Conservation (phyloP, 2,888 invertebrate species). For the Girardia tigrina region DNA sequence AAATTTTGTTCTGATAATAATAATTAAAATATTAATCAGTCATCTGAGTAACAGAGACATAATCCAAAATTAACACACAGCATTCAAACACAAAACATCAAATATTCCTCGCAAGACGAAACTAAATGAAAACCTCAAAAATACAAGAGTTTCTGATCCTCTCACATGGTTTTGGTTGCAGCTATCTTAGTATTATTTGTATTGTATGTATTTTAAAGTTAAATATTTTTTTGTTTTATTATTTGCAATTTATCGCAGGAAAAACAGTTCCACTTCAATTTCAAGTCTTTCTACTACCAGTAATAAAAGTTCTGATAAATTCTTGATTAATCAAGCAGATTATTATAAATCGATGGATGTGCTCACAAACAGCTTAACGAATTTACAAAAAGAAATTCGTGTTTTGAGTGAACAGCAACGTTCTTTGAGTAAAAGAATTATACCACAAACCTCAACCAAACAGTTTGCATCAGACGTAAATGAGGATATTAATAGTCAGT, state of each 20-base stretch:
- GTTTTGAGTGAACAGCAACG: not conserved
- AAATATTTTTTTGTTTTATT: not conserved
- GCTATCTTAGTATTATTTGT: not conserved
- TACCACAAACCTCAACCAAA: not conserved
- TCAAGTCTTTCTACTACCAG: not conserved
- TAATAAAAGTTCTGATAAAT: constrained; percentile 8
- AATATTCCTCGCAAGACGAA: not conserved
- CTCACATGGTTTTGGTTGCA: too few relatives aligned
- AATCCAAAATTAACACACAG: too few relatives aligned
- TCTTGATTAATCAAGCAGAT: not conserved
- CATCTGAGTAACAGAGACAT: too few relatives aligned
- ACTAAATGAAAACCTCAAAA: not conserved
- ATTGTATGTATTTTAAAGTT: not conserved
- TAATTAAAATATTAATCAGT: too few relatives aligned
- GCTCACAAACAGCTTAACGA: not conserved
- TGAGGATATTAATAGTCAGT: not conserved
- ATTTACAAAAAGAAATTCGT: not conserved
- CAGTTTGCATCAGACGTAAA: not conserved
- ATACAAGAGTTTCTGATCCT: too few relatives aligned
- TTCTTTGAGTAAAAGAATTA: not conserved
- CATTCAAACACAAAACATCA: too few relatives aligned
- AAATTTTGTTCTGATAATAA: too few relatives aligned
- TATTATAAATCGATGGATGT: not conserved
- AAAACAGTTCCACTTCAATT: not conserved
- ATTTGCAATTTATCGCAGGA: not conserved